Conservation (phyloP, 2,797 vertebrate genomes). For the Molothrus ater region DNA sequence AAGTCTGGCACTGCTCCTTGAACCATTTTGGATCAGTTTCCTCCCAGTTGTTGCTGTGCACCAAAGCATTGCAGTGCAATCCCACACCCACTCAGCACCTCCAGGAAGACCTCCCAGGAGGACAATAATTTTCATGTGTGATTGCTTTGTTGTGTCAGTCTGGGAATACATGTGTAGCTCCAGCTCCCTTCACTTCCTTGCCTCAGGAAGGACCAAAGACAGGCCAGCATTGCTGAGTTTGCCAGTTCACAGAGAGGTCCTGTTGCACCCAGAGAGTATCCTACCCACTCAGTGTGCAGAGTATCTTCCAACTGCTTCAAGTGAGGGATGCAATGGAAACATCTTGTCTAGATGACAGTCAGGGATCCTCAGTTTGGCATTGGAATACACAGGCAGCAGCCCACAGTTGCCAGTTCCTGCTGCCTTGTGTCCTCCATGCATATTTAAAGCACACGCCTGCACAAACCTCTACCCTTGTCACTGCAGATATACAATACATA, state of each 20-base stretch:
- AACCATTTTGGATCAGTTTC: background rate
- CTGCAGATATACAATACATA: conserved; percentile 43
- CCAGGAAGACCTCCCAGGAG: background rate
- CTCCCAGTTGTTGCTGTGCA: background rate
- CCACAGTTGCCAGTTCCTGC: background rate
- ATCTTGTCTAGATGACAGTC: background rate
- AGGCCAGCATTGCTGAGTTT: background rate
- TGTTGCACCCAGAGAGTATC: background rate
- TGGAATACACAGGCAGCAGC: background rate
- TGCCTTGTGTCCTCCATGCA: conserved; percentile 13
- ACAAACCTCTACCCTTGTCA: conserved; percentile 37
- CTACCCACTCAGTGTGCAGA: background rate
- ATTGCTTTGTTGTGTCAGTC: background rate
- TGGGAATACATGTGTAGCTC: background rate
- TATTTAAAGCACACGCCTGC: conserved; percentile 19
- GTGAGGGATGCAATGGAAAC: background rate
- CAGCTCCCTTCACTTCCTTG: background rate
- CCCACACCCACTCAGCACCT: background rate
- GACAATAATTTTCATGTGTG: background rate
- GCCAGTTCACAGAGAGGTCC: background rate
- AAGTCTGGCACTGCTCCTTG: background rate
- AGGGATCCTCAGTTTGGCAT: background rate
- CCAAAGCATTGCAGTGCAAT: background rate
- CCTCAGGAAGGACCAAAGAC: background rate
- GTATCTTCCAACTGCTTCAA: background rate